Percentiles rank a stretch among this genome's conserved stretches.
Evolutionary conservation across 2,797 vertebrate species (phyloP).

Genomic region (Propithecus perrieri): DNA sequence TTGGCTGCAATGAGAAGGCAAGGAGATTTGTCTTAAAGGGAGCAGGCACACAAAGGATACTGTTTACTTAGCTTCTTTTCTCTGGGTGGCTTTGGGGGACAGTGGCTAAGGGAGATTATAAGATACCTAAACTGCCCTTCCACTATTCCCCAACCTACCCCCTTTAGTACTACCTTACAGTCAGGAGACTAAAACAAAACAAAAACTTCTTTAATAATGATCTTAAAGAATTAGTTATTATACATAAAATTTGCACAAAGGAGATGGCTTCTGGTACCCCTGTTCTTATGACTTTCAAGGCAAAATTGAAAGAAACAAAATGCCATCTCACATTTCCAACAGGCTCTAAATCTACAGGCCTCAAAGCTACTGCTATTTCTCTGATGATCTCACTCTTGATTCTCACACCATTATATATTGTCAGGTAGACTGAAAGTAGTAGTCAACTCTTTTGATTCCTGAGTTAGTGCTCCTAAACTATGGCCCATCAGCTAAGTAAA

Average conservation of each 20-base stretch:
- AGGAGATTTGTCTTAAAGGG: background rate
- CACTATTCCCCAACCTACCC: background rate
- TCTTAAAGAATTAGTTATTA: background rate
- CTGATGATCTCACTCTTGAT: background rate
- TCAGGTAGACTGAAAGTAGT: background rate
- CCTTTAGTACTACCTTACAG: background rate
- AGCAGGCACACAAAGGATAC: background rate
- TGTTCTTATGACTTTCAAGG: background rate
- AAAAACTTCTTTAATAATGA: background rate
- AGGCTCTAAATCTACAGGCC: background rate
- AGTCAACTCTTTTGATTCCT: conserved; percentile 6
- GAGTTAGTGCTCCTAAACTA: background rate
- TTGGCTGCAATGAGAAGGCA: background rate
- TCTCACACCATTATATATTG: background rate
- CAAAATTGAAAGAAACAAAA: conserved; percentile 27
- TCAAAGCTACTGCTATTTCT: conserved; percentile 10
- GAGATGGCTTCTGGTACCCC: background rate
- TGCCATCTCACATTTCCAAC: background rate
- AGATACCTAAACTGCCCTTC: background rate
- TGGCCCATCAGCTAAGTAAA: background rate
- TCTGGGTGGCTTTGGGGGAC: background rate
- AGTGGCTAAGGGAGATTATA: background rate
- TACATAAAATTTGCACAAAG: background rate
- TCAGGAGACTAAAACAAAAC: background rate
- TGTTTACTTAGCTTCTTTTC: background rate